Evolutionary conservation across 2,888 invertebrate species (phyloP).

Genomic region (Drosophila merina): DNA sequence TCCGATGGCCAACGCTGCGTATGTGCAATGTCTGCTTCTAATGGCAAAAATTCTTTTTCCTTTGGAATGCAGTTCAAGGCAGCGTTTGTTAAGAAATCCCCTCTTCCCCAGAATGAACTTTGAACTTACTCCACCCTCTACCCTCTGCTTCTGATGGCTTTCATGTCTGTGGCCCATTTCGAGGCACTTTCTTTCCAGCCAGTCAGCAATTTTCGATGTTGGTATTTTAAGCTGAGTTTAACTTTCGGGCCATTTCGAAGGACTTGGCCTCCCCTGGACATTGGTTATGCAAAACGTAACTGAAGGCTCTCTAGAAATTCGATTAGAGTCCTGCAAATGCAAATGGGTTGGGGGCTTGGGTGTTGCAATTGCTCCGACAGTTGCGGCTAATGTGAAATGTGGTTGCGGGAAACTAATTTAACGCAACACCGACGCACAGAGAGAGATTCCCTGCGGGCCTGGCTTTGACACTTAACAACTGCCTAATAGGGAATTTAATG

Average conservation of each 20-base stretch:
- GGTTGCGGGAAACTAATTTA: constrained; percentile 49
- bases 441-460: constrained; percentile 11
- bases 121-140: constrained; percentile 21
- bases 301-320: constrained; percentile 37
- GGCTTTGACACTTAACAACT: constrained; percentile 46
- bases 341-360: constrained; percentile 23
- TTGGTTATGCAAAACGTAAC: constrained; percentile 54
- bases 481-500: constrained; percentile 39
- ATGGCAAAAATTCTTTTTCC: constrained; percentile 9
- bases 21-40: constrained; percentile 35
- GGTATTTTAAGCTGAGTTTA: constrained; percentile 48
- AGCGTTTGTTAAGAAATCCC: background rate
- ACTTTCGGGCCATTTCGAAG: constrained; percentile 9
- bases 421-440: constrained; percentile 15
- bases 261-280: constrained; percentile 15
- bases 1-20: constrained; percentile 25
- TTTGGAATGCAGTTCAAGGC: constrained; percentile 27
- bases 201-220: constrained; percentile 22
- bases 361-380: constrained; percentile 32
- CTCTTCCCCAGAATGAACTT: constrained; percentile 16
- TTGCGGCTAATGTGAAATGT: constrained; percentile 41
- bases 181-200: constrained; percentile 9
- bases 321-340: constrained; percentile 38
- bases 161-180: constrained; percentile 5
- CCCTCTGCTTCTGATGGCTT: background rate